Conservation (phyloP, 2,797 vertebrate genomes). For the Salarias fasciatus region DNA sequence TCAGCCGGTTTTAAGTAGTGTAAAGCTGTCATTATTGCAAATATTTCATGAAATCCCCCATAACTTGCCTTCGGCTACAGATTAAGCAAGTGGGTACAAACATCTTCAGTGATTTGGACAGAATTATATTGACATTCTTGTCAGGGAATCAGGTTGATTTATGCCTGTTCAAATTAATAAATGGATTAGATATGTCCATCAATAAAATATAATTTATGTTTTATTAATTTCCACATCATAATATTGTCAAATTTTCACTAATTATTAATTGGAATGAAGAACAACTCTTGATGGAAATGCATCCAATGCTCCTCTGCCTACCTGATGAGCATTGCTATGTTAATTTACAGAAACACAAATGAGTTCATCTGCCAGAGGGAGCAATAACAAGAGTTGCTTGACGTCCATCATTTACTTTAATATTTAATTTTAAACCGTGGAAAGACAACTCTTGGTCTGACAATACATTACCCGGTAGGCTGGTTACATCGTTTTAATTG, state of each 20-base stretch:
- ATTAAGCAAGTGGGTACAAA: not conserved
- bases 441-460: too few relatives aligned
- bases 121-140: not conserved
- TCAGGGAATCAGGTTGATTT: not conserved
- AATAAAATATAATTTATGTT: not conserved
- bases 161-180: not conserved
- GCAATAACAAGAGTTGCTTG: too few relatives aligned
- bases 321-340: too few relatives aligned
- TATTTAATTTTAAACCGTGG: too few relatives aligned
- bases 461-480: not conserved
- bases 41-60: not conserved
- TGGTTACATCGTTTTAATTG: conserved; percentile 19
- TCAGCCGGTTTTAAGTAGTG: not conserved
- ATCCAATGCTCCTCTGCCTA: too few relatives aligned
- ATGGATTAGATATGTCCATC: not conserved
- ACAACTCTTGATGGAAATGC: too few relatives aligned
- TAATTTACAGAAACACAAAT: too few relatives aligned
- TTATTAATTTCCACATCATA: not conserved
- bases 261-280: not conserved
- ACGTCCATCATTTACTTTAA: too few relatives aligned
- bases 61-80: not conserved
- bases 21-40: not conserved
- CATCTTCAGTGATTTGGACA: not conserved
- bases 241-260: not conserved
- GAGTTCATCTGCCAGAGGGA: too few relatives aligned